Base-by-base conservation (phyloP, 2,888 invertebrate genomes). In the Tinea trinotella region DNA sequence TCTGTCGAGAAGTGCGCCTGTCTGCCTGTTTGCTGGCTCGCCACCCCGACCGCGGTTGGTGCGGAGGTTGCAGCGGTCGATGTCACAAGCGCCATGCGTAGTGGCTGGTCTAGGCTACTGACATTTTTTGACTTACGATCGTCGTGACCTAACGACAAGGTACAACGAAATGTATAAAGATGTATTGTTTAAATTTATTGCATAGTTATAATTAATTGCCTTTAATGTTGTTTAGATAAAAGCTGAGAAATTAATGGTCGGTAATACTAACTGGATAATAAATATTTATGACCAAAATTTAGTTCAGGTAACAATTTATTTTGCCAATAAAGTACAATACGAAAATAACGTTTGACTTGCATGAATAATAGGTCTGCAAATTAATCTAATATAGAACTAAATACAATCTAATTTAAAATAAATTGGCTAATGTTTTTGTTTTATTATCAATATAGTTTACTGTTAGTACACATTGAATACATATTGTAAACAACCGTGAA, bases 1-100 rank as follows among this genome's bases (percentile, higher is more conserved):
- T 77, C 77, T 76, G 76, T 78, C 63, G 13, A 40, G 40, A 40
- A 13, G 40, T 40, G 40, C 67, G 66, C 70, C 64, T 62, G 62
- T 64, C 62, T 30, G 66, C 70, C 64, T 62, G 62, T 64, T 61
- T 30, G 35, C 34, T 18, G 30, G 35, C 17, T 53, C 35, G 12
- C 20, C 53, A 40, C 18, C 61, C 60, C 60, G 61, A 62, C 56
- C 57, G 58, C 55, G 56, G 58, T 56, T 57, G 56, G 18, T 3
- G 48, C 20, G 18, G 48, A 50, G 44, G 15, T 56, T 48, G 24
- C 30, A 30, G 30, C 53, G 53, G 48, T 52, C 54, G 9, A 53
- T 55, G 53, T 56, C 55, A 4, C 46, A 46, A n/a, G 46, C 46
- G 46, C 46, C 10, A 3, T 12, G 19, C 20, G 18, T 19, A 7